Conservation (phyloP, 2,113 vertebrate genomes). For the Murina feae region DNA sequence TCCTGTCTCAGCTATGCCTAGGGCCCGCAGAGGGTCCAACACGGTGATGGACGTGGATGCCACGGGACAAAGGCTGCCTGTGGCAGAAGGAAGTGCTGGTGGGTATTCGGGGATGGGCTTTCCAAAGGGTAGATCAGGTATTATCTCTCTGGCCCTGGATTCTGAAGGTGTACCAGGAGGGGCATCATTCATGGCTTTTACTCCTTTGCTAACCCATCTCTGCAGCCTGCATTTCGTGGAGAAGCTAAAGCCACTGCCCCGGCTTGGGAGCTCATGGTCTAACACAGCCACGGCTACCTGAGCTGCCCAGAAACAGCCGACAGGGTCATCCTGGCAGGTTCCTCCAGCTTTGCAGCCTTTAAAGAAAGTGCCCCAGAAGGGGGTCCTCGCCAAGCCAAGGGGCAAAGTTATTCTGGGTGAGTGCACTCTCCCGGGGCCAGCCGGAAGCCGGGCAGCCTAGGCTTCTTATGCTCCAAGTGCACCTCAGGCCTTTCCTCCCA, state of each 20-base stretch:
- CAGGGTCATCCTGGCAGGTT: neutral
- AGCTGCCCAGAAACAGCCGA: neutral
- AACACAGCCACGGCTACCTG: neutral
- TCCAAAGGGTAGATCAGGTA: neutral
- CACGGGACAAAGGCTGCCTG: neutral
- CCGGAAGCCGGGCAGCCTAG: rapidly evolving
- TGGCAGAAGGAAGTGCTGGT: neutral
- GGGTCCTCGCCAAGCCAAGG: neutral
- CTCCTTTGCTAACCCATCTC: neutral
- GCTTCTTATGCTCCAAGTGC: neutral
- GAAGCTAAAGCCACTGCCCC: neutral
- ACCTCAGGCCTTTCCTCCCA: neutral
- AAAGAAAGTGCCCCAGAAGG: neutral
- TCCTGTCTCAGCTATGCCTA: neutral
- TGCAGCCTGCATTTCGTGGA: neutral
- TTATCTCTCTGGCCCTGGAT: neutral
- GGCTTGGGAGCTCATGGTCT: neutral
- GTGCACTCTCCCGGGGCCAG: neutral
- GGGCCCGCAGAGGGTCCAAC: rapidly evolving
- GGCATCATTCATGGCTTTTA: neutral
- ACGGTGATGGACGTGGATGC: neutral
- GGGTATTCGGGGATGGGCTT: neutral
- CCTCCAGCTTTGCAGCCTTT: neutral
- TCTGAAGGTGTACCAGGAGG: neutral
- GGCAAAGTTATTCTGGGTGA: neutral